phyloP scores from a whole-genome alignment of 2,888 invertebrate genomes.

The Polyommatus icarus region DNA sequence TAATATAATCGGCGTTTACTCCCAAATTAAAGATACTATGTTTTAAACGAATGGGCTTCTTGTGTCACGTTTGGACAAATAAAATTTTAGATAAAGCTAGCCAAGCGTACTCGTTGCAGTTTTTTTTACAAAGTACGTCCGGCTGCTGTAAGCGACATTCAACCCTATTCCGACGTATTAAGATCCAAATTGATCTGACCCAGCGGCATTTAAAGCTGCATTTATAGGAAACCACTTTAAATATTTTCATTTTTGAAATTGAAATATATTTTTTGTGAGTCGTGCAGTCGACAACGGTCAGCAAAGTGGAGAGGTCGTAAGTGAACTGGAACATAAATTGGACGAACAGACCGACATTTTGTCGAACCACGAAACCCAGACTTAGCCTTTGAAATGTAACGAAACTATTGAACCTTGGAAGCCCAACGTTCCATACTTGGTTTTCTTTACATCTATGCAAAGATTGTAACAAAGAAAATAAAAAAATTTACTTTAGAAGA shows the following conservation, averaged over 20 bases:
- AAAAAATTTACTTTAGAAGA: too few species aligned
- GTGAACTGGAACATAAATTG: conserved; percentile 22
- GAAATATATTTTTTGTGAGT: conserved; percentile 22
- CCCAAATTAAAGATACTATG: too few species aligned
- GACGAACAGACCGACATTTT: background rate
- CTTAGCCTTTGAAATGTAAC: background rate
- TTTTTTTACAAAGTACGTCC: background rate
- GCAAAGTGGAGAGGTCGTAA: background rate
- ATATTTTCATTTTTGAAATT: conserved; percentile 25
- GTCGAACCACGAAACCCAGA: background rate
- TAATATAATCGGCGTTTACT: too few species aligned
- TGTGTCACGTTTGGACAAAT: conserved; percentile 18
- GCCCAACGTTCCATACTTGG: background rate
- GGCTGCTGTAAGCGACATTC: background rate
- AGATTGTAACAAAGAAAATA: too few species aligned
- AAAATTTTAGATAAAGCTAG: conserved; percentile 17
- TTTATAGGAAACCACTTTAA: conserved; percentile 22
- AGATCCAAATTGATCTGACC: background rate
- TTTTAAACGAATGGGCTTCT: background rate
- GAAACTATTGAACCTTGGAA: background rate
- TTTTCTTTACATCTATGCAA: too few species aligned
- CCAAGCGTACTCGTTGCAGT: conserved; percentile 13
- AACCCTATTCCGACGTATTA: background rate
- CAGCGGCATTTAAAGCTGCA: background rate
- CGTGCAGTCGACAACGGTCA: conserved; percentile 16